Base-by-base conservation (phyloP, 2,797 vertebrate genomes). In the Loris lydekkerianus region DNA sequence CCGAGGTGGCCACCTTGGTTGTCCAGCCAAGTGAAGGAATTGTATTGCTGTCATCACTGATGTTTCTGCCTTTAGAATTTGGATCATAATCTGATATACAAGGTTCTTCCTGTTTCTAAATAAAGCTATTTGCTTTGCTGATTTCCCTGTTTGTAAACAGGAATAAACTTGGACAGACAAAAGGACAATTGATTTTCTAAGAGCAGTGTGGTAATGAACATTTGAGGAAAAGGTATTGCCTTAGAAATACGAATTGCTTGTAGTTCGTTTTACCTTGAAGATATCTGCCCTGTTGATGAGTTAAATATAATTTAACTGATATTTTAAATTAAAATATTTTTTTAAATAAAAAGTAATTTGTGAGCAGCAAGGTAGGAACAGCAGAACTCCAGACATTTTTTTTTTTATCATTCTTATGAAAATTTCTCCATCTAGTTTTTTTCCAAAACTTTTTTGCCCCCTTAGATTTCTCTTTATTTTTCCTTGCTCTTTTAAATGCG, bases 31-130 rank as follows among this genome's bases (percentile, higher is more conserved):
- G 14, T 1, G 3, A 40, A 13, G 27, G 53, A 23, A 1, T n/a
- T 8, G 1, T 17, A 34, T 20, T 10, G 1, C n/a, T 0, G 1
- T 61, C 4, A 1, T 13, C 4, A 8, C 31, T 2, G 17, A 14
- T 9, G 37, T 4, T 18, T 77, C 84, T 86, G 58, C 29, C 17
- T 95, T 80, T 72, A 89, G 81, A 76, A 63, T 93, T 86, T 60
- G 29, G 60, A 56, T 90, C 29, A 20, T 46, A 90, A 94, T 43
- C 7, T 37, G 72, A 73, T 17, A 0, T 77, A 76, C 17, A n/a
- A 9, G 60, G 23, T 56, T 84, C 60, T 91, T 87, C 69, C 80
- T 95, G 87, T 60, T 87, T 96, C 72, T 94, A 61, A 94, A 46
- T 83, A 78, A 67, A 89, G 65, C 70, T n/a, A 2, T 97, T 87